A percentile compares a stretch with the other conserved stretches of the same genome.
phyloP scores from a whole-genome alignment of 2,797 vertebrate species.

The Tachyglossus aculeatus region DNA sequence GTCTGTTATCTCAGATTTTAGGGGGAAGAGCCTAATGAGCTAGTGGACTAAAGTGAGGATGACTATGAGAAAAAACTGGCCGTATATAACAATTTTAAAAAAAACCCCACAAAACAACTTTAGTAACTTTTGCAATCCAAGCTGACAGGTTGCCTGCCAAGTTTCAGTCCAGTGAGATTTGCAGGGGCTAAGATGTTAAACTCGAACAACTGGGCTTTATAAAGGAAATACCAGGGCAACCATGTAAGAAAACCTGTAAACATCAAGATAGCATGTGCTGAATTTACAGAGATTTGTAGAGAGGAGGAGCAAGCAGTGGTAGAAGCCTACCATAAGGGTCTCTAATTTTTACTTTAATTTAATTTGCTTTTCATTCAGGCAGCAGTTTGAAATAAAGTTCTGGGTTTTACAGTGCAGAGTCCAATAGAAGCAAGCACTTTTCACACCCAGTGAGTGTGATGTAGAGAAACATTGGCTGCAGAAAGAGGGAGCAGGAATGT shows the following conservation, averaged over 20 bases:
- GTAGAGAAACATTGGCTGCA: neutral
- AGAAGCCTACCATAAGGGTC: neutral
- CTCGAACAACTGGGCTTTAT: conserved; percentile 54
- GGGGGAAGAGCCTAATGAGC: neutral
- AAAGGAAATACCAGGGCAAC: conserved; percentile 50
- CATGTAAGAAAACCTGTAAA: conserved; percentile 29
- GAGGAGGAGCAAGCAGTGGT: conserved; percentile 12
- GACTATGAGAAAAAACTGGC: conserved; percentile 21
- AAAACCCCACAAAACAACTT: conserved; percentile 35
- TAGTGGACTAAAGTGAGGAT: neutral
- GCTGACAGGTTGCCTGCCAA: conserved; percentile 47
- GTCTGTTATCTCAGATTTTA: conserved; percentile 20
- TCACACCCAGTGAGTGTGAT: neutral
- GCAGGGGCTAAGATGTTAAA: conserved; percentile 37
- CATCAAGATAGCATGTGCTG: conserved; percentile 6
- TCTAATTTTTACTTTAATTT: neutral
- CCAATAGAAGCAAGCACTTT: neutral
- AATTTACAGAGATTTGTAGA: conserved; percentile 30
- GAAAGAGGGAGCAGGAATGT: conserved; percentile 1
- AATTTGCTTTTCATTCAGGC: too few species aligned
- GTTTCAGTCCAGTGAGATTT: conserved; percentile 32
- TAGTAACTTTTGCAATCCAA: conserved; percentile 46
- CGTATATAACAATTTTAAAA: conserved; percentile 47
- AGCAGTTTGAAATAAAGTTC: too few species aligned
- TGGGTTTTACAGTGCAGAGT: neutral